phyloP scores from a whole-genome alignment of 2,113 vertebrate species.

The Condylura cristata region DNA sequence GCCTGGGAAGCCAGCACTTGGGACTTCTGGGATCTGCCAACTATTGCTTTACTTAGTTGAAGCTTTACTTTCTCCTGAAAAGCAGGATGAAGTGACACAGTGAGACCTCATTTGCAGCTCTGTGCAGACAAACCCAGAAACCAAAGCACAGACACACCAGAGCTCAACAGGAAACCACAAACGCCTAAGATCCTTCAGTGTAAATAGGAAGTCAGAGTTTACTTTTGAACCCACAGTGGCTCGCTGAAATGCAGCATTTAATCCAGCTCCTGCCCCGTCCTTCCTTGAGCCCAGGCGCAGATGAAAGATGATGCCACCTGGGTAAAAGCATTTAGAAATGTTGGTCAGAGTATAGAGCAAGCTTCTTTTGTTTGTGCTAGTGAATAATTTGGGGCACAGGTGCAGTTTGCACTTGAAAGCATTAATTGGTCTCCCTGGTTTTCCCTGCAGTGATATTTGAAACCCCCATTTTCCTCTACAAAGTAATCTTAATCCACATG shows the following conservation, averaged over 20 bases:
- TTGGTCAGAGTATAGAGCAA: conserved; percentile 62
- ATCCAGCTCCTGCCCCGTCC: conserved; percentile 78
- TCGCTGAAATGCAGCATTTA: conserved; percentile 68
- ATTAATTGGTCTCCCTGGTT: conserved; percentile 56
- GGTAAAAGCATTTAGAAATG: conserved; percentile 75
- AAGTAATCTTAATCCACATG: conserved; percentile 43
- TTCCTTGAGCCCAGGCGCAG: conserved; percentile 76
- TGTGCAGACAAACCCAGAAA: conserved; percentile 81
- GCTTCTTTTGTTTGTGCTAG: conserved; percentile 80
- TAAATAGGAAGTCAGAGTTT: conserved; percentile 87
- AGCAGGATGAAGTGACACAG: conserved; percentile 6
- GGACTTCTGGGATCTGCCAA: not conserved
- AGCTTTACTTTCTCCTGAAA: conserved; percentile 55
- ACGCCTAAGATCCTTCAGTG: conserved; percentile 81
- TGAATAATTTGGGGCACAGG: conserved; percentile 81
- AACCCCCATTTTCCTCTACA: conserved; percentile 43
- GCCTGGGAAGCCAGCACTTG: not conserved
- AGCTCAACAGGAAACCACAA: conserved; percentile 81
- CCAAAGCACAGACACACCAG: conserved; percentile 81
- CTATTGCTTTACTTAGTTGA: not conserved
- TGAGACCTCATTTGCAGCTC: conserved; percentile 32
- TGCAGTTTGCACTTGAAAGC: conserved; percentile 68
- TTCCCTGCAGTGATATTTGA: conserved; percentile 62
- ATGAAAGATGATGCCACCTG: conserved; percentile 79
- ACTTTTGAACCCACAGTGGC: conserved; percentile 79